Conservation (phyloP, 2,888 invertebrate species). For the Lagria hirta region DNA sequence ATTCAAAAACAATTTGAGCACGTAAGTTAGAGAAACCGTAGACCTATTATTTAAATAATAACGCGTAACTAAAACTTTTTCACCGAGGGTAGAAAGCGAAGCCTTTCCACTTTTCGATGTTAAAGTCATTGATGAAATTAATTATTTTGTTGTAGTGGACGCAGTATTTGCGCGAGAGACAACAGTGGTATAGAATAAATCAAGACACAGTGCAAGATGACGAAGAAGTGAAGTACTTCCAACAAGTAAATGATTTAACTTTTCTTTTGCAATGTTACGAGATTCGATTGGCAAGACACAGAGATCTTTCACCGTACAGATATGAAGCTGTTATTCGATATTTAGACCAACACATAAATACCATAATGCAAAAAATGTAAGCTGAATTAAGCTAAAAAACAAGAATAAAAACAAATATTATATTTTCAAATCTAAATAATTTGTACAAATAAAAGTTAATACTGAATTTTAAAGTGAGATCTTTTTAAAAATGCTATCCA, state of each 20-base stretch:
- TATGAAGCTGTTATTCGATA: conserved; percentile 44
- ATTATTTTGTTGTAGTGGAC: conserved; percentile 42
- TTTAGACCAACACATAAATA: conserved; percentile 33
- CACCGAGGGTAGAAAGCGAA: conserved; percentile 1
- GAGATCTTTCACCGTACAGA: conserved; percentile 58
- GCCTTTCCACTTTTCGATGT: neutral
- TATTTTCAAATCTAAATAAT: conserved; percentile 10
- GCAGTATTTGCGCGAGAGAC: conserved; percentile 58
- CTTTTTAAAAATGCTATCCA: conserved; percentile 6
- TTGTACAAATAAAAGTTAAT: conserved; percentile 5
- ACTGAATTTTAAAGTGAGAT: too few species aligned
- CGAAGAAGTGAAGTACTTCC: conserved; percentile 63
- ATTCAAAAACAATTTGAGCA: conserved; percentile 68
- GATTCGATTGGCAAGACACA: conserved; percentile 62
- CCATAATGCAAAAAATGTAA: conserved; percentile 11
- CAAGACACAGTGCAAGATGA: conserved; percentile 61
- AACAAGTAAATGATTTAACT: conserved; percentile 55
- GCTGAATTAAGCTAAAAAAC: too few species aligned
- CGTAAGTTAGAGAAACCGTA: conserved; percentile 55
- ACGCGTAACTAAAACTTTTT: too few species aligned
- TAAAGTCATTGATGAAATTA: too few species aligned
- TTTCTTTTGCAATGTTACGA: conserved; percentile 62
- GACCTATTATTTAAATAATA: conserved; percentile 1
- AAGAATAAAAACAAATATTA: conserved; percentile 4
- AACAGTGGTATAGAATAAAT: conserved; percentile 61